phyloP scores from a whole-genome alignment of 2,113 vertebrate genomes.

The Sorex fumeus region DNA sequence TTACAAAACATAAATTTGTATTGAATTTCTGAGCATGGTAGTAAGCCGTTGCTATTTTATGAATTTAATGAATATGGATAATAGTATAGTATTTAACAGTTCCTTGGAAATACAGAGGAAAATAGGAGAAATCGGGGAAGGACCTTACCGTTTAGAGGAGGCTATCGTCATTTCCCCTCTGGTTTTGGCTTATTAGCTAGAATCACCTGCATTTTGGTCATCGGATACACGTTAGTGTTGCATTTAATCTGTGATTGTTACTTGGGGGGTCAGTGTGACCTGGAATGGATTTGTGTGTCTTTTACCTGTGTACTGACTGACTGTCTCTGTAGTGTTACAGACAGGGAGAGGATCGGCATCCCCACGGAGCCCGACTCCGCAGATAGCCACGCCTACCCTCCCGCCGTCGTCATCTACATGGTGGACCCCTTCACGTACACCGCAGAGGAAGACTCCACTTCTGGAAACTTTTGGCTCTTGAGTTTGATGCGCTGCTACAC shows the following conservation, averaged over 20 bases:
- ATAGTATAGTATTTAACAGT: not conserved
- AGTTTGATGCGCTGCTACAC: slow-evolving; percentile 97
- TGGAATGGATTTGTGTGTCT: slow-evolving; percentile 1
- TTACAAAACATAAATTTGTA: not conserved
- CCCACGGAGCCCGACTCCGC: slow-evolving; percentile 94
- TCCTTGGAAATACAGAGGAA: not conserved
- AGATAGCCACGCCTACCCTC: slow-evolving; percentile 94
- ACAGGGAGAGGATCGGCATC: slow-evolving; percentile 95
- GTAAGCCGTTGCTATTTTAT: not conserved
- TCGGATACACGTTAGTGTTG: not conserved
- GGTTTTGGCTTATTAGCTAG: not conserved
- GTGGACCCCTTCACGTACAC: slow-evolving; percentile 96
- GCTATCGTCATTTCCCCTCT: not conserved
- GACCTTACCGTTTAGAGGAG: not conserved
- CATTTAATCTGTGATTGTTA: not conserved
- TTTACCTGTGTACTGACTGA: not conserved
- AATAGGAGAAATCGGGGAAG: not conserved
- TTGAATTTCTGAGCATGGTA: not conserved
- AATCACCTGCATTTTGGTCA: not conserved
- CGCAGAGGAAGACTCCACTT: slow-evolving; percentile 92
- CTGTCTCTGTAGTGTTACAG: slow-evolving; percentile 88
- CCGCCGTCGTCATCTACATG: slow-evolving; percentile 96
- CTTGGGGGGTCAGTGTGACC: not conserved
- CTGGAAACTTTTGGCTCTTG: slow-evolving; percentile 95
- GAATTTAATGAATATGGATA: not conserved